phyloP scores from a whole-genome alignment of 92 coral and sea anemone species.

The Ricordea florida region DNA sequence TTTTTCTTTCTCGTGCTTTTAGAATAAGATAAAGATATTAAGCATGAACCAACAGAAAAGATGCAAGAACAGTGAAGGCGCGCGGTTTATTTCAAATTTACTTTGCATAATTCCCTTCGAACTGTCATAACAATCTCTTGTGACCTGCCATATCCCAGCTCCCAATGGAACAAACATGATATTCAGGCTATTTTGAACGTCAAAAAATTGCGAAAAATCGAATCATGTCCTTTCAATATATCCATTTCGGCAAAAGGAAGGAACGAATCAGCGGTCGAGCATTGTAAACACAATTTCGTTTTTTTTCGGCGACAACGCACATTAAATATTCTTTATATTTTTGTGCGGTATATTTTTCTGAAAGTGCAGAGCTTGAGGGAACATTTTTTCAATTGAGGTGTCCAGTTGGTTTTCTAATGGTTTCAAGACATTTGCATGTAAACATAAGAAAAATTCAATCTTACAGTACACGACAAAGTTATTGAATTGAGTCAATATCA shows the following conservation, averaged over 20 bases:
- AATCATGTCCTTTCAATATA: neutral
- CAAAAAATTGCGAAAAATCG: neutral
- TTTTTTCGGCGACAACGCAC: no score
- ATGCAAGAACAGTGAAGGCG: neutral
- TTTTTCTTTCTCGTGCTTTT: neutral
- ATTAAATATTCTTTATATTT: no score
- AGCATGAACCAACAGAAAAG: neutral
- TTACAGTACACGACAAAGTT: no score
- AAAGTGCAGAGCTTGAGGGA: no score
- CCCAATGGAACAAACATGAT: no score
- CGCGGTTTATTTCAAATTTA: conserved; percentile 10
- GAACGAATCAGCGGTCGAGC: neutral
- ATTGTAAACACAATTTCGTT: neutral
- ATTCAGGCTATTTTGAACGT: neutral
- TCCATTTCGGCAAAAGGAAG: neutral
- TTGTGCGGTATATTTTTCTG: no score
- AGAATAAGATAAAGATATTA: neutral
- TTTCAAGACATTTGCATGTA: no score
- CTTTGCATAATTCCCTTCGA: neutral
- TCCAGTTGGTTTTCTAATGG: no score
- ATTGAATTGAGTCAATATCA: neutral
- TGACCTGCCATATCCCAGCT: neutral
- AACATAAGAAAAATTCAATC: no score
- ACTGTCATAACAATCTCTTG: no score
- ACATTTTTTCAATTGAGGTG: no score